phyloP scores from a whole-genome alignment of 2,113 vertebrate species.

The Oxyura jamaicensis region DNA sequence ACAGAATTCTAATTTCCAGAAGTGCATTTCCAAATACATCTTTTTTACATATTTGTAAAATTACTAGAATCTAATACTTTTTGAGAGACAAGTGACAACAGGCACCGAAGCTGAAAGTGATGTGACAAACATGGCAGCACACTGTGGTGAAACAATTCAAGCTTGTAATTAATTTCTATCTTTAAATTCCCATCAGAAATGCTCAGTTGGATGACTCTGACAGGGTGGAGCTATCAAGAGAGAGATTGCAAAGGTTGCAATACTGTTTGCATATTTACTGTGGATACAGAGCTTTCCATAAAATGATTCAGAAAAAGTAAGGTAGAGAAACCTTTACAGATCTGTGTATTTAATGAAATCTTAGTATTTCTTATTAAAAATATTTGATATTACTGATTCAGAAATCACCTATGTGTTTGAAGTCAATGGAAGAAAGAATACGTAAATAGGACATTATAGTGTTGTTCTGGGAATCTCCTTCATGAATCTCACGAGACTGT shows the following conservation, averaged over 20 bases:
- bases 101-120: slow-evolving; percentile 75
- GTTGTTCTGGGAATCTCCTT: neutral
- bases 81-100: slow-evolving; percentile 78
- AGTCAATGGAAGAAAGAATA: neutral
- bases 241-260: slow-evolving; percentile 61
- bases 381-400: neutral
- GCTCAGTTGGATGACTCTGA: slow-evolving; percentile 74
- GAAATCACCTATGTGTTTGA: neutral
- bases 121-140: slow-evolving; percentile 74
- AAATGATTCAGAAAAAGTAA: slow-evolving; percentile 43
- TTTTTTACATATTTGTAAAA: slow-evolving; percentile 68
- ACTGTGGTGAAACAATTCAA: slow-evolving; percentile 78
- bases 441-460: no score
- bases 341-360: neutral
- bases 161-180: slow-evolving; percentile 86
- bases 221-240: slow-evolving; percentile 58
- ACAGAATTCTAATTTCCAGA: slow-evolving; percentile 65
- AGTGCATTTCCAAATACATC: neutral
- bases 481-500: neutral
- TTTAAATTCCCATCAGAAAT: slow-evolving; percentile 82
- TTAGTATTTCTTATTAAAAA: neutral
- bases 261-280: slow-evolving; percentile 54
- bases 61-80: slow-evolving; percentile 73
- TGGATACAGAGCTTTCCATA: slow-evolving; percentile 20
- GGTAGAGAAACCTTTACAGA: neutral